Evolutionary conservation across 2,888 invertebrate genomes (phyloP).

Genomic region (Hirtodrosophila cameraria): DNA sequence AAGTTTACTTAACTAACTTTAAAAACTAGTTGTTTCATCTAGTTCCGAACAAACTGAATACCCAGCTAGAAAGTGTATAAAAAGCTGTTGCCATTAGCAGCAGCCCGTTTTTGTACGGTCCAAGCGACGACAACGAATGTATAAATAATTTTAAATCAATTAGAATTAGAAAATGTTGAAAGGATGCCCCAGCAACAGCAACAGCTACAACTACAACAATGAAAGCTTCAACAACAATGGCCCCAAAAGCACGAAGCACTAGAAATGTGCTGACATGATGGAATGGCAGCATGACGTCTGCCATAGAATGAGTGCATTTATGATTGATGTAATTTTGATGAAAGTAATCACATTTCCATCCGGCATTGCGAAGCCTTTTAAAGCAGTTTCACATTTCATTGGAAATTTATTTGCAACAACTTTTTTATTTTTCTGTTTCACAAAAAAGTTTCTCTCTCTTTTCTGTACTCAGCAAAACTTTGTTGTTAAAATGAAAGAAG

Average conservation of each 20-base stretch:
- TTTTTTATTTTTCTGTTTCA: constrained; percentile 22
- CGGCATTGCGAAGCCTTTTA: constrained; percentile 56
- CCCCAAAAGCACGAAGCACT: constrained; percentile 54
- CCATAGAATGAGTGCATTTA: constrained; percentile 71
- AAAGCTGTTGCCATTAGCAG: constrained; percentile 25
- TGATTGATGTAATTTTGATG: constrained; percentile 78
- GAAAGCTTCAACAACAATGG: constrained; percentile 22
- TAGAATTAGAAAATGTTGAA: constrained; percentile 73
- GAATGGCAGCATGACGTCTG: constrained; percentile 50
- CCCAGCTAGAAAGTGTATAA: constrained; percentile 6
- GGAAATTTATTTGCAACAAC: constrained; percentile 54
- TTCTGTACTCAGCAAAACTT: constrained; percentile 63
- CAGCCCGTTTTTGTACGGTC: neutral
- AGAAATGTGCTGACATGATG: constrained; percentile 67
- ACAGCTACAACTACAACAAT: constrained; percentile 7
- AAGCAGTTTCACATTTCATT: constrained; percentile 69
- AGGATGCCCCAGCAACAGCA: constrained; percentile 51
- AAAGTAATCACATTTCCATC: constrained; percentile 64
- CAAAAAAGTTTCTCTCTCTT: constrained; percentile 50
- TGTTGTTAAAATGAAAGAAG: constrained; percentile 73
- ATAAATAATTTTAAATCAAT: constrained; percentile 73
- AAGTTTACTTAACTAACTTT: no score
- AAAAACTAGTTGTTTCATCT: no score
- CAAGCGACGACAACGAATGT: constrained; percentile 28
- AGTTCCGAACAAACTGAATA: no score